Conservation (phyloP, 2,797 vertebrate species). For the Acanthurus leucopareius region DNA sequence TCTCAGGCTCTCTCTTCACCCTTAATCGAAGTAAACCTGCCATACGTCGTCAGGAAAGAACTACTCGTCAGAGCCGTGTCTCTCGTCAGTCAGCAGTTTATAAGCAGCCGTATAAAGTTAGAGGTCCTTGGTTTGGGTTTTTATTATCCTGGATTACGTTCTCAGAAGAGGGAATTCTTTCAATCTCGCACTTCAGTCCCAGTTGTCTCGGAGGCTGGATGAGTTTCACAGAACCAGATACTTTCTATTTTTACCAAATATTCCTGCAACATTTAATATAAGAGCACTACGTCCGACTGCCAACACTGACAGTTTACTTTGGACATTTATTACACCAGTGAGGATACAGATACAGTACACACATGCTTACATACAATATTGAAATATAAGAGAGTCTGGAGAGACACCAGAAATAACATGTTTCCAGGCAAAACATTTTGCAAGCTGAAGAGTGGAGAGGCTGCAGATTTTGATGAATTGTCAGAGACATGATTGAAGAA, state of each 20-base stretch:
- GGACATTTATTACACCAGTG: not conserved
- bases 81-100: slow-evolving; percentile 51
- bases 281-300: not conserved
- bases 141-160: slow-evolving; percentile 49
- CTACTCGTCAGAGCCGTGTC: slow-evolving; percentile 28
- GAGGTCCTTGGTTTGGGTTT: slow-evolving; percentile 39
- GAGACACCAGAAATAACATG: slow-evolving; percentile 18
- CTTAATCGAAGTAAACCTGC: slow-evolving; percentile 42
- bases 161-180: slow-evolving; percentile 57
- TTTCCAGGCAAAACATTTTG: slow-evolving; percentile 5
- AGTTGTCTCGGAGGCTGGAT: slow-evolving; percentile 47
- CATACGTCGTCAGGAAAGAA: slow-evolving; percentile 21
- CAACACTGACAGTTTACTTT: slow-evolving; percentile 11
- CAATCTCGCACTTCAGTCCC: slow-evolving; percentile 24
- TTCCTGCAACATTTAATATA: slow-evolving; percentile 21
- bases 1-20: slow-evolving; percentile 55
- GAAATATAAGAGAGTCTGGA: slow-evolving; percentile 23
- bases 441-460: not conserved
- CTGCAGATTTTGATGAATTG: not conserved
- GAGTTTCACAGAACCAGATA: slow-evolving; percentile 61
- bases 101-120: slow-evolving; percentile 41
- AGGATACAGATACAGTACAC: not conserved
- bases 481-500: not conserved
- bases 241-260: slow-evolving; percentile 58
- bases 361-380: not conserved